phyloP scores from a whole-genome alignment of 2,797 vertebrate genomes.

The Pterois miles region DNA sequence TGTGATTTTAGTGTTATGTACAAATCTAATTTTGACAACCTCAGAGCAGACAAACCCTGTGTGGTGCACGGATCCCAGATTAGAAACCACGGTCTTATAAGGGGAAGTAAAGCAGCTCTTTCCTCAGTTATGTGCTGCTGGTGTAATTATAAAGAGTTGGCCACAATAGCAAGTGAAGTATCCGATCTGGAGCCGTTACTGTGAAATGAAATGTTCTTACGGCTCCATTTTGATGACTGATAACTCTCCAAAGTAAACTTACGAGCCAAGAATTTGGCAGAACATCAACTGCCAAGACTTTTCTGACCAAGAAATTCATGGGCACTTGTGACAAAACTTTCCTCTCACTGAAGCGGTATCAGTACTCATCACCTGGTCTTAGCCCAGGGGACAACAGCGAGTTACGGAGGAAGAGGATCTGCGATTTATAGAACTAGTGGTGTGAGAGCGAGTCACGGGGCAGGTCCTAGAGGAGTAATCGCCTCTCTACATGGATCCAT shows the following conservation, averaged over 20 bases:
- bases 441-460: conserved; percentile 42
- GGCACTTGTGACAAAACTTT: conserved; percentile 23
- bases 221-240: conserved; percentile 45
- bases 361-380: conserved; percentile 26
- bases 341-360: conserved; percentile 2
- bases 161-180: conserved; percentile 26
- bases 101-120: conserved; percentile 4
- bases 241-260: conserved; percentile 49
- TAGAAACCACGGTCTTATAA: no score
- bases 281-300: conserved; percentile 35
- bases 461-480: conserved; percentile 52
- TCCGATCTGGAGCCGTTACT: conserved; percentile 15
- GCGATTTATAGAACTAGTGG: conserved; percentile 65
- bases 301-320: conserved; percentile 16
- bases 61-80: no score
- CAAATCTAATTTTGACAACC: no score
- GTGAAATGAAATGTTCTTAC: conserved; percentile 36
- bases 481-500: conserved; percentile 32
- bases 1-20: no score
- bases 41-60: no score
- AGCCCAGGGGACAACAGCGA: conserved; percentile 13
- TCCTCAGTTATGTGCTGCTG: conserved; percentile 7
- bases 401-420: conserved; percentile 40
- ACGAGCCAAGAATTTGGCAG: conserved; percentile 39
- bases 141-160: conserved; percentile 52